A percentile compares a stretch with the other conserved stretches of the same genome.
Evolutionary conservation across 2,888 invertebrate species (phyloP).

Genomic region (Deladenus siricidicola): DNA sequence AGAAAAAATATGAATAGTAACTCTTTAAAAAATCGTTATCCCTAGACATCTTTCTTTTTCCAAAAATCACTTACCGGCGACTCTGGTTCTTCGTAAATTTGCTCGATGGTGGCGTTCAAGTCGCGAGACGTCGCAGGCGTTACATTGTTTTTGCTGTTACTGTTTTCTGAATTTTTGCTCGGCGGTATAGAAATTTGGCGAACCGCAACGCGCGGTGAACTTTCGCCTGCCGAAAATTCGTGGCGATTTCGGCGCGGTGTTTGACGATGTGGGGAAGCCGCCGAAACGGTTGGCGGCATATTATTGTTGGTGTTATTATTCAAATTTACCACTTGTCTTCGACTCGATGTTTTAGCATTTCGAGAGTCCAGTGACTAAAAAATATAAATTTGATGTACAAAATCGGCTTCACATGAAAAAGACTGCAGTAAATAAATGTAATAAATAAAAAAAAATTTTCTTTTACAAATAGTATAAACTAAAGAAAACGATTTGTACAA

Average conservation of each 20-base stretch:
- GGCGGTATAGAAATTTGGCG: too few species aligned
- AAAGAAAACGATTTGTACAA: too few species aligned
- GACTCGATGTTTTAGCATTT: not conserved
- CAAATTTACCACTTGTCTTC: not conserved
- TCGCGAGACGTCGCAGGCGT: not conserved
- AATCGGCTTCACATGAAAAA: too few species aligned
- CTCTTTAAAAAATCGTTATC: too few species aligned
- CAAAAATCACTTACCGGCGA: slow-evolving; percentile 8
- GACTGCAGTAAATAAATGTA: too few species aligned
- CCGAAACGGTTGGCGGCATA: not conserved
- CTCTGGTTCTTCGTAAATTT: slow-evolving; percentile 17
- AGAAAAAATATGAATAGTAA: too few species aligned
- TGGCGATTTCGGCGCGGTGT: slow-evolving; percentile 24
- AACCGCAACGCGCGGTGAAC: too few species aligned
- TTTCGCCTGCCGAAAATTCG: not conserved
- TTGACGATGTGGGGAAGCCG: slow-evolving; percentile 21
- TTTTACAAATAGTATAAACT: too few species aligned
- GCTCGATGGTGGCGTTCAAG: not conserved
- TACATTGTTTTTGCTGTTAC: not conserved
- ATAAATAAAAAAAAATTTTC: too few species aligned
- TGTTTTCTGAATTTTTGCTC: too few species aligned
- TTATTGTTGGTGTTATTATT: not conserved
- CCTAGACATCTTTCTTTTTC: too few species aligned
- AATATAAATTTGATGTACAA: too few species aligned
- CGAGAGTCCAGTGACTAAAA: slow-evolving; percentile 4